A percentile compares a stretch with the other conserved stretches of the same genome.
Conservation (phyloP, 2,113 vertebrate genomes). For the Vireo altiloquus region DNA sequence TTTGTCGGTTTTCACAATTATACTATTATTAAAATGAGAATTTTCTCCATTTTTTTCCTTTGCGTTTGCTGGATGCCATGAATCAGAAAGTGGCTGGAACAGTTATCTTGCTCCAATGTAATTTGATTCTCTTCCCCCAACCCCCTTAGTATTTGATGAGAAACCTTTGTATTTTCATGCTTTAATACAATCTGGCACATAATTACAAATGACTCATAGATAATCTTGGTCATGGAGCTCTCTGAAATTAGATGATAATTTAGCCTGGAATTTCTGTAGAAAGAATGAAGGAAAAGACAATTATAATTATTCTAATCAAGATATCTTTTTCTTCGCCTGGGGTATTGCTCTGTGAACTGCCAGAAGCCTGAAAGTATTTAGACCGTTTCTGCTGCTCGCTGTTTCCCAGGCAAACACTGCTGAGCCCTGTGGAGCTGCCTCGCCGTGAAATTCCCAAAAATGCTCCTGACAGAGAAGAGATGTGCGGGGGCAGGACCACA, state of each 20-base stretch:
- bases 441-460: background rate
- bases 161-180: slow-evolving; percentile 72
- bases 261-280: slow-evolving; percentile 68
- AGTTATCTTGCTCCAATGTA: slow-evolving; percentile 59
- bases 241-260: slow-evolving; percentile 76
- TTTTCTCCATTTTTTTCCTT: background rate
- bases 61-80: slow-evolving; percentile 32
- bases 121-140: slow-evolving; percentile 54
- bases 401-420: slow-evolving; percentile 34
- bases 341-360: slow-evolving; percentile 54
- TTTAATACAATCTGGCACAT: slow-evolving; percentile 75
- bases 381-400: slow-evolving; percentile 26
- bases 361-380: slow-evolving; percentile 60
- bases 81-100: slow-evolving; percentile 52
- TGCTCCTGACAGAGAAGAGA: background rate
- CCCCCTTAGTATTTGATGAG: slow-evolving; percentile 61
- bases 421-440: background rate
- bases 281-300: slow-evolving; percentile 68
- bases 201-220: slow-evolving; percentile 74
- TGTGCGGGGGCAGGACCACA: background rate
- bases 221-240: slow-evolving; percentile 72
- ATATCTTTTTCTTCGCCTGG: slow-evolving; percentile 66
- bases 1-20: slow-evolving; percentile 34
- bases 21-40: slow-evolving; percentile 8
- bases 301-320: slow-evolving; percentile 76